These are phyloP conservation scores for Manis crassicaudata DNA, from an alignment of 2,797 vertebrate genomes.

Conservation along the genomic window DNA sequence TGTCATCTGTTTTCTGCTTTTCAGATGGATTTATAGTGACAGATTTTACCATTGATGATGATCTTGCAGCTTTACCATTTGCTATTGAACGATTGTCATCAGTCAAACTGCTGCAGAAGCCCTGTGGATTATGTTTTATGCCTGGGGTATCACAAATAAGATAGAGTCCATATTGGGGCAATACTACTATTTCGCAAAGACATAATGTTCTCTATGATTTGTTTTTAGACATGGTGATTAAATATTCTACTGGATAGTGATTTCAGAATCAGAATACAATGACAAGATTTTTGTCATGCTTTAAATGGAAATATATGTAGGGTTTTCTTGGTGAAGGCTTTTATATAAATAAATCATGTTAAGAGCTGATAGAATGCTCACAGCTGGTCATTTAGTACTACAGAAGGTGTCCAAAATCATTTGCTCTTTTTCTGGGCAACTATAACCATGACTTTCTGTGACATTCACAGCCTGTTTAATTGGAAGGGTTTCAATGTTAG, in stretches of 20 bases:
- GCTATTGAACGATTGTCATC: neutral
- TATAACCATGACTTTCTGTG: neutral
- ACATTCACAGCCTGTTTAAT: neutral
- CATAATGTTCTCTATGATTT: neutral
- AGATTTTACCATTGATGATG: neutral
- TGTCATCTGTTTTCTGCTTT: neutral
- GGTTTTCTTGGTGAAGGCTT: neutral
- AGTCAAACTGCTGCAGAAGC: neutral
- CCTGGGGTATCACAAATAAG: neutral
- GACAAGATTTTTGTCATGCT: neutral
- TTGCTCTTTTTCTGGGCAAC: neutral
- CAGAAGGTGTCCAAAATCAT: neutral
- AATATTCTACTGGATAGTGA: neutral
- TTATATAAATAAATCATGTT: neutral
- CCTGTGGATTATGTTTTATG: neutral
- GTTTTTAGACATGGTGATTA: neutral
- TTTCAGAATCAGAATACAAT: constrained; percentile 50
- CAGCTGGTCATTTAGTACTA: neutral
- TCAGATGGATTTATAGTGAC: neutral
- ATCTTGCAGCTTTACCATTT: neutral
- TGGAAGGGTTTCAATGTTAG: neutral
- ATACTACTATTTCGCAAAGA: neutral
- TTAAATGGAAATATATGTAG: neutral
- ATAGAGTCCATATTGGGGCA: neutral
- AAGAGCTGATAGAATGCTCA: neutral